Percentiles rank a stretch among this genome's conserved stretches.
Conservation (phyloP, 1,140 invertebrate species). For the Procambarus clarkii region DNA sequence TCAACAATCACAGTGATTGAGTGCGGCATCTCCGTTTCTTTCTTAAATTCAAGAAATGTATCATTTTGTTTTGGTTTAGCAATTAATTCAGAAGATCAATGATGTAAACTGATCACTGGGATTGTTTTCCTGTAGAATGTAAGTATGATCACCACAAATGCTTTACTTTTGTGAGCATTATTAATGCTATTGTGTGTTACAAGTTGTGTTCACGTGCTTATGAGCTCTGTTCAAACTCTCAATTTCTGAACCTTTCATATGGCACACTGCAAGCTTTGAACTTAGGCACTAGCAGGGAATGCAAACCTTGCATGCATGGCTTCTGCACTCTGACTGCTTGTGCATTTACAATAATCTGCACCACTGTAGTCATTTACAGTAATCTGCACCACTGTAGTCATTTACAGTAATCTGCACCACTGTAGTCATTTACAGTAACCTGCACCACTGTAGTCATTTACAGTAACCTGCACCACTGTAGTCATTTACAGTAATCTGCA, state of each 20-base stretch:
- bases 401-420: too few relatives aligned
- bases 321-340: neutral
- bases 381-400: too few relatives aligned
- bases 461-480: too few relatives aligned
- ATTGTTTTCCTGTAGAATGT: neutral
- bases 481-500: too few relatives aligned
- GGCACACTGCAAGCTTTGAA: neutral
- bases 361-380: too few relatives aligned
- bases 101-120: neutral
- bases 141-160: neutral
- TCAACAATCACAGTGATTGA: constrained; percentile 4
- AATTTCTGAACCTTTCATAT: neutral
- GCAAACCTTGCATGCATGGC: neutral
- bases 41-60: neutral
- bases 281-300: neutral
- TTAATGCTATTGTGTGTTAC: neutral
- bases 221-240: neutral
- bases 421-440: too few relatives aligned
- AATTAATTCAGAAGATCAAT: neutral
- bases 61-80: neutral
- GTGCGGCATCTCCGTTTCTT: neutral
- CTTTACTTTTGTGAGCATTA: neutral
- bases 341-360: neutral
- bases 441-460: too few relatives aligned
- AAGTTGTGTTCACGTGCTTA: neutral